Percentiles rank a stretch among this genome's conserved stretches.
Evolutionary conservation across 2,113 vertebrate genomes (phyloP).

Genomic region (Salminus brasiliensis): DNA sequence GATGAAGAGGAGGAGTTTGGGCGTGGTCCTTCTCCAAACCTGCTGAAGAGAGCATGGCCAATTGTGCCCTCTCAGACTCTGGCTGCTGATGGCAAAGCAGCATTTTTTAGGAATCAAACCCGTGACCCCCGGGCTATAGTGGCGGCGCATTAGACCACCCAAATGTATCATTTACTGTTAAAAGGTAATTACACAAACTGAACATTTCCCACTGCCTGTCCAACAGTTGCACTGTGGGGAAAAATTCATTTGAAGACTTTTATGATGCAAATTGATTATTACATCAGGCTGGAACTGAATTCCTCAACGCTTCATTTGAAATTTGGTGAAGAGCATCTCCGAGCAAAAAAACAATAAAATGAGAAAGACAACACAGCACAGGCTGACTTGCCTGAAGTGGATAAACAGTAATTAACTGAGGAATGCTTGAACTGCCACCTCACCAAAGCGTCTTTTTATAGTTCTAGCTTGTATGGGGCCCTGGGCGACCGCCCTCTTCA

Average conservation of each 20-base stretch:
- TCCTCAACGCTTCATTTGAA: constrained; percentile 45
- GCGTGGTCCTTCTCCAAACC: too few relatives aligned
- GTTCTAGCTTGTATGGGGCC: too few relatives aligned
- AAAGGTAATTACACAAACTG: neutral
- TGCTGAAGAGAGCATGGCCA: too few relatives aligned
- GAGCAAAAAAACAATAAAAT: neutral
- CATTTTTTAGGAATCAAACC: too few relatives aligned
- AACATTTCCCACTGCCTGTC: constrained; percentile 46
- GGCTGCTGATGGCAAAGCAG: too few relatives aligned
- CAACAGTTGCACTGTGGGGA: constrained; percentile 56
- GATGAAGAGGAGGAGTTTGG: too few relatives aligned
- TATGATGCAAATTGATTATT: constrained; percentile 65
- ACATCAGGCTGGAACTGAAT: constrained; percentile 43
- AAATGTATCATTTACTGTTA: constrained; percentile 3
- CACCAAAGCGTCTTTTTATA: neutral
- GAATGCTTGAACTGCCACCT: constrained; percentile 30
- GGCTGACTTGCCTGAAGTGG: constrained; percentile 7
- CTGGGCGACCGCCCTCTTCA: too few relatives aligned
- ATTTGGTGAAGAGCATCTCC: constrained; percentile 59
- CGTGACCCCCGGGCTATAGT: too few relatives aligned
- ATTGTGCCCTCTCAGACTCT: too few relatives aligned
- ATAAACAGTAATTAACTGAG: constrained; percentile 39
- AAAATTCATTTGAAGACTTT: constrained; percentile 60
- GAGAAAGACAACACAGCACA: constrained; percentile 9
- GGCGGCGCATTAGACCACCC: too few relatives aligned